phyloP scores from a whole-genome alignment of 2,888 invertebrate species.

The Fissipunctia ypsillon region DNA sequence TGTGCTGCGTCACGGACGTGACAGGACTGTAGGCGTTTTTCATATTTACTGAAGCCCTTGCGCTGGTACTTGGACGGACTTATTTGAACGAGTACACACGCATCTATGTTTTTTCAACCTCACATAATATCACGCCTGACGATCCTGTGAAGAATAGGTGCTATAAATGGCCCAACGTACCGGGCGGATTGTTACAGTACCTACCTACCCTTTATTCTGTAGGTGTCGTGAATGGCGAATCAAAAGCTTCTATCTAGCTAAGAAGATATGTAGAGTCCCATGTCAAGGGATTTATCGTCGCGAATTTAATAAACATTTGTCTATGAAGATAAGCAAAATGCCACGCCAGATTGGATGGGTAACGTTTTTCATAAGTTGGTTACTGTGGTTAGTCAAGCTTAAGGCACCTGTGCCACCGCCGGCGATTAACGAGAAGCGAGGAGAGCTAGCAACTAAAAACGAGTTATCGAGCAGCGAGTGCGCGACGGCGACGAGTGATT shows the following conservation, averaged over 20 bases:
- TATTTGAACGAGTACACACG: background rate
- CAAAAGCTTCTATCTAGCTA: background rate
- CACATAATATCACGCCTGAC: too few relatives aligned
- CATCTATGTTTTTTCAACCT: background rate
- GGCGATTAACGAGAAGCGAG: too few relatives aligned
- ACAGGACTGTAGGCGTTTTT: background rate
- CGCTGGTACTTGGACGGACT: background rate
- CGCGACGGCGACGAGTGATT: too few relatives aligned
- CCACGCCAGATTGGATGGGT: background rate
- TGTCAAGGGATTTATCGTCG: background rate
- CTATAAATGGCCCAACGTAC: too few relatives aligned
- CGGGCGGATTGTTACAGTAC: too few relatives aligned
- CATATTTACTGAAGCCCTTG: background rate
- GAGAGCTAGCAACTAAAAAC: too few relatives aligned
- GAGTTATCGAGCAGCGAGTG: too few relatives aligned
- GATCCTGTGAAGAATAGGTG: background rate
- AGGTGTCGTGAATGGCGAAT: background rate
- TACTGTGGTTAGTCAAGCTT: background rate
- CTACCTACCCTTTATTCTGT: background rate
- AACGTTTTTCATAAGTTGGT: background rate
- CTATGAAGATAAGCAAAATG: background rate
- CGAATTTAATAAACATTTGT: constrained; percentile 20
- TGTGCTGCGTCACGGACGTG: background rate
- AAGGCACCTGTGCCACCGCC: too few relatives aligned
- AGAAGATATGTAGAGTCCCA: background rate